Conservation (phyloP, 2,888 invertebrate genomes). For the Lycaena phlaeas region DNA sequence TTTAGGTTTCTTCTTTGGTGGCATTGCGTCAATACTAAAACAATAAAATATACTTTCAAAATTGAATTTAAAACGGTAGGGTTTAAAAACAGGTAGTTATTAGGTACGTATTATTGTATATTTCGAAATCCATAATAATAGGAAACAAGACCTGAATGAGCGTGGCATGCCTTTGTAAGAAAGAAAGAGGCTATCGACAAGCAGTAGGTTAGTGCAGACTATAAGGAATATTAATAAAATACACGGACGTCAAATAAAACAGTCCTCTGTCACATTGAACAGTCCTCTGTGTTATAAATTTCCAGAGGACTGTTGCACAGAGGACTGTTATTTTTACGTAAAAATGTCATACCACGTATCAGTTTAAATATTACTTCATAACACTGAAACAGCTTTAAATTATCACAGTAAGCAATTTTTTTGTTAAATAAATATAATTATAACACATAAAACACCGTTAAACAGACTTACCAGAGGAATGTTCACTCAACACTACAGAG, state of each 20-base stretch:
- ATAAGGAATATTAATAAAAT: conserved; percentile 1
- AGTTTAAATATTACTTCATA: conserved; percentile 6
- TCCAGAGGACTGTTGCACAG: too few species aligned
- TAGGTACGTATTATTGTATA: background rate
- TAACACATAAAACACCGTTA: background rate
- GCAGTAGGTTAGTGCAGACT: background rate
- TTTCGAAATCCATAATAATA: background rate
- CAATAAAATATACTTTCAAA: background rate
- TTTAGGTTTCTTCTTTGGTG: conserved; percentile 12
- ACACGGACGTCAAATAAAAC: conserved; percentile 7
- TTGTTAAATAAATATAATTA: background rate
- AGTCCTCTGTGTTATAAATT: conserved; percentile 9
- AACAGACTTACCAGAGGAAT: background rate
- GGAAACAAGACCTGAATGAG: background rate
- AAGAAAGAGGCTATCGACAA: background rate
- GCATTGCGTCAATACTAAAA: background rate
- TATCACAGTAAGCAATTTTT: background rate
- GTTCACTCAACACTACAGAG: background rate
- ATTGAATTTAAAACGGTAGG: background rate
- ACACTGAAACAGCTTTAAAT: background rate
- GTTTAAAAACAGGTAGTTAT: background rate
- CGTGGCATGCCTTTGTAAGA: background rate
- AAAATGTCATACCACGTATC: conserved; percentile 6
- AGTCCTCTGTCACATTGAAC: conserved; percentile 10
- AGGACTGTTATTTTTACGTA: conserved; percentile 9